Percentiles rank a stretch among this genome's conserved stretches.
These are phyloP conservation scores for Ciconia maguari DNA, from an alignment of 2,113 vertebrate species.

Conservation along the genomic window DNA sequence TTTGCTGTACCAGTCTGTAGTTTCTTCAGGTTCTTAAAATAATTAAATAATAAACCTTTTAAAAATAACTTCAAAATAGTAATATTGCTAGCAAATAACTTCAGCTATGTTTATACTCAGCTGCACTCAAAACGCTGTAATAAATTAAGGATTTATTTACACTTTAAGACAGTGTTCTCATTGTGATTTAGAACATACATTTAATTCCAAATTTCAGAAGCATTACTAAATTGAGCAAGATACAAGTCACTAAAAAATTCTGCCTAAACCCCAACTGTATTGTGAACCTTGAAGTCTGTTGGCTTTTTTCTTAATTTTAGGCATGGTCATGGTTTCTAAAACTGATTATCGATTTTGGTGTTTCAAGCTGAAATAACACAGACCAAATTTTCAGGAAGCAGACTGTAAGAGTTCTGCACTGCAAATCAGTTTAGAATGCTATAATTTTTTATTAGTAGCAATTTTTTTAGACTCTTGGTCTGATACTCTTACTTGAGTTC, in stretches of 20 bases:
- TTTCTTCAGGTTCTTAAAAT: background rate
- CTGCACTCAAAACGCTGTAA: background rate
- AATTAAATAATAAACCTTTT: background rate
- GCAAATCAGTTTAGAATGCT: slow-evolving; percentile 20
- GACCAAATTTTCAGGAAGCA: slow-evolving; percentile 25
- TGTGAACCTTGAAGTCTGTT: background rate
- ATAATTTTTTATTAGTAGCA: background rate
- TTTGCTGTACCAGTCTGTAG: background rate
- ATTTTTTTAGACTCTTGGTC: background rate
- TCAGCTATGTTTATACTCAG: background rate
- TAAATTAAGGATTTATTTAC: background rate
- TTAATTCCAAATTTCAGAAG: background rate
- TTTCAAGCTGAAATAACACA: slow-evolving; percentile 20
- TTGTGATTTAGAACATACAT: background rate
- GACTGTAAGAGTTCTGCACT: background rate
- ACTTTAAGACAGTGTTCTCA: background rate
- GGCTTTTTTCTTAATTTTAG: background rate
- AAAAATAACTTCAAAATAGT: background rate
- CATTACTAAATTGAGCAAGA: background rate
- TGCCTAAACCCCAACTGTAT: background rate
- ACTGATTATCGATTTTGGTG: background rate
- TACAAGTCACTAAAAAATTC: background rate
- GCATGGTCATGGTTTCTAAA: background rate
- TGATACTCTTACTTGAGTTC: background rate
- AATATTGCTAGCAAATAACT: background rate